A percentile compares a stretch with the other conserved stretches of the same genome.
phyloP scores from a whole-genome alignment of 2,888 invertebrate species.

The Drosophila conformis region DNA sequence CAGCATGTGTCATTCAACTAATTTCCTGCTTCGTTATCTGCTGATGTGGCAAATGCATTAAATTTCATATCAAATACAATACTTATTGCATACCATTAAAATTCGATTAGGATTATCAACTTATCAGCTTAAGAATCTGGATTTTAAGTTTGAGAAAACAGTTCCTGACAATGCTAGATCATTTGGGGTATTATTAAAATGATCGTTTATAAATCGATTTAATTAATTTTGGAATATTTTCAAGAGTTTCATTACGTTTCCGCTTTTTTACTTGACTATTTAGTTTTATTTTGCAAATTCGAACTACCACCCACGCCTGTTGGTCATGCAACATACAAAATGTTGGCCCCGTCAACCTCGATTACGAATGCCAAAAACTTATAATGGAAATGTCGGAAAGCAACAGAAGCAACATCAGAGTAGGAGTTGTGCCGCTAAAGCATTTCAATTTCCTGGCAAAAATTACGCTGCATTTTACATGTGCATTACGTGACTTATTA shows the following conservation, averaged over 20 bases:
- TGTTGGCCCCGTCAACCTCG: slow-evolving; percentile 8
- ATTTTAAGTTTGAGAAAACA: not conserved
- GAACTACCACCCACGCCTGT: not conserved
- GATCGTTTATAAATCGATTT: not conserved
- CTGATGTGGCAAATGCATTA: not conserved
- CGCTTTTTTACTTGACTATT: not conserved
- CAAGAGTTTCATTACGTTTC: not conserved
- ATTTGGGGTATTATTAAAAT: not conserved
- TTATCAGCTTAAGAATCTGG: not conserved
- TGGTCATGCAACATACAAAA: slow-evolving; percentile 7
- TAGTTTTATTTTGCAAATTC: not conserved
- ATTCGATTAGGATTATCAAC: not conserved
- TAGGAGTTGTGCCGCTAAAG: slow-evolving; percentile 22
- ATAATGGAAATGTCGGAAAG: slow-evolving; percentile 23
- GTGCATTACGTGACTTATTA: slow-evolving; percentile 1
- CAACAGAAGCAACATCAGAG: not conserved
- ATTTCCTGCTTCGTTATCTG: not conserved
- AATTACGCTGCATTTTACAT: slow-evolving; percentile 2
- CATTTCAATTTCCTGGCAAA: slow-evolving; percentile 31
- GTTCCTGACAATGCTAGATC: not conserved
- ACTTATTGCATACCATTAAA: not conserved
- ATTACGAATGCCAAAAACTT: slow-evolving; percentile 35
- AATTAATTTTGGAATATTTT: not conserved
- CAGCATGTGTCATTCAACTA: not conserved
- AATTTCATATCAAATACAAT: not conserved